Evolutionary conservation across 2,888 invertebrate species (phyloP).

Genomic region (Tiphia femorata): DNA sequence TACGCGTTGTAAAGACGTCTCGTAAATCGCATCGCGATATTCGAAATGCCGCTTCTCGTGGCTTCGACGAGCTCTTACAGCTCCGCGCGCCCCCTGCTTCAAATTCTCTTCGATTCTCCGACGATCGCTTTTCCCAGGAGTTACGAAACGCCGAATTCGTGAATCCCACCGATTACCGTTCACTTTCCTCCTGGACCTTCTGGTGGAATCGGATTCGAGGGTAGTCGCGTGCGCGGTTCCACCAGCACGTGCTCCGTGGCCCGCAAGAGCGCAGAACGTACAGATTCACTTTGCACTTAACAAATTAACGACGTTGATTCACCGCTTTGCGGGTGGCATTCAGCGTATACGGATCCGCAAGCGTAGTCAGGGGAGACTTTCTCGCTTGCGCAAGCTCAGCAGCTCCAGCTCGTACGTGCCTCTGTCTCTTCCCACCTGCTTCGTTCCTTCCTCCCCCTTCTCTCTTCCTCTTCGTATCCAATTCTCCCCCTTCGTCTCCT

Average conservation of each 20-base stretch:
- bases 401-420: too few relatives aligned
- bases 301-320: constrained; percentile 42
- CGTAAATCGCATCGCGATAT: too few relatives aligned
- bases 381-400: constrained; percentile 31
- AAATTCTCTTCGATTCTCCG: too few relatives aligned
- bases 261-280: constrained; percentile 10
- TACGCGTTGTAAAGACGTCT: too few relatives aligned
- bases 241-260: too few relatives aligned
- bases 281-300: constrained; percentile 35
- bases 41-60: too few relatives aligned
- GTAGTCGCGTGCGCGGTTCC: neutral
- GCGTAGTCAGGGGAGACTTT: constrained; percentile 14
- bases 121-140: too few relatives aligned
- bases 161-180: too few relatives aligned
- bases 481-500: neutral
- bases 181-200: neutral
- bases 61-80: too few relatives aligned
- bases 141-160: too few relatives aligned
- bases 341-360: constrained; percentile 24
- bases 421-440: too few relatives aligned
- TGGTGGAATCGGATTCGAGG: neutral
- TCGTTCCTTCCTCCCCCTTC: neutral
- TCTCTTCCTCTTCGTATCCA: neutral
- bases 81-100: too few relatives aligned
- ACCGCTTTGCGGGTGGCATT: constrained; percentile 26